Percentiles rank a stretch among this genome's conserved stretches.
These are phyloP conservation scores for Anoplophora glabripennis DNA, from an alignment of 1,140 invertebrate species.

Conservation along the genomic window DNA sequence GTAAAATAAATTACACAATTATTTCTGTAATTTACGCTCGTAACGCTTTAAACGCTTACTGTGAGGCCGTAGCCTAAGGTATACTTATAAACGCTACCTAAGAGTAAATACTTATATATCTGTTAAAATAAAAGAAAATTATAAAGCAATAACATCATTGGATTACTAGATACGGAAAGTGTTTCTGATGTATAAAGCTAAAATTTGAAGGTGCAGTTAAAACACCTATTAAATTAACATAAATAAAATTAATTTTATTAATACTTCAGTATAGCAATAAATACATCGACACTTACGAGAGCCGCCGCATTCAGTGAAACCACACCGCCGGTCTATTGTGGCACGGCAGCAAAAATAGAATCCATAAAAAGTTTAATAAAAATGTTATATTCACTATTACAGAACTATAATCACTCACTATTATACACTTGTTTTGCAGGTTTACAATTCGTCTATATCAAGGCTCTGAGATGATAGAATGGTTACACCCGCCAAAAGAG, in stretches of 20 bases:
- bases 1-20: too few relatives aligned
- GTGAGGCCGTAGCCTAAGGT: too few relatives aligned
- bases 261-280: slow-evolving; percentile 12
- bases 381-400: slow-evolving; percentile 34
- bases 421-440: slow-evolving; percentile 13
- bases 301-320: neutral
- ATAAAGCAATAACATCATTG: too few relatives aligned
- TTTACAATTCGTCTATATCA: slow-evolving; percentile 17
- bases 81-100: too few relatives aligned
- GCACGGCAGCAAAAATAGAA: slow-evolving; percentile 24
- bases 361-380: slow-evolving; percentile 35
- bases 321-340: slow-evolving; percentile 10
- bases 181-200: too few relatives aligned
- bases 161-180: too few relatives aligned
- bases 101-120: too few relatives aligned
- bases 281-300: slow-evolving; percentile 12
- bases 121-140: too few relatives aligned
- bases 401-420: slow-evolving; percentile 35
- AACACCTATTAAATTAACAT: slow-evolving; percentile 8
- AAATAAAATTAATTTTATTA: slow-evolving; percentile 12
- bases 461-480: slow-evolving; percentile 32
- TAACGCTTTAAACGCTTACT: too few relatives aligned
- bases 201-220: too few relatives aligned
- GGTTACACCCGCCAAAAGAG: slow-evolving; percentile 44
- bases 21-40: too few relatives aligned